phyloP scores from a whole-genome alignment of 2,113 vertebrate genomes.

The Aphyosemion australe region DNA sequence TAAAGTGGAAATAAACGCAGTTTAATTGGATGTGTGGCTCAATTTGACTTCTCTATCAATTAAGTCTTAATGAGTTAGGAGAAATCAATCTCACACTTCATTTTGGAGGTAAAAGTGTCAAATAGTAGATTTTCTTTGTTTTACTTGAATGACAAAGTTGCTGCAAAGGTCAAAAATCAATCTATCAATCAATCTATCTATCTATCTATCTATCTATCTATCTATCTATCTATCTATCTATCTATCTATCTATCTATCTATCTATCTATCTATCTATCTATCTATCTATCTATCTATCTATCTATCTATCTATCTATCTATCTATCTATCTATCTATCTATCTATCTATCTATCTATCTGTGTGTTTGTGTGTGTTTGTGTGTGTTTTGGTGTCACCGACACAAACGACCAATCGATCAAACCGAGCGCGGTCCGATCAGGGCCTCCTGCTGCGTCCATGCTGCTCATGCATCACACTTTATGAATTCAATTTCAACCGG shows the following conservation, averaged over 20 bases:
- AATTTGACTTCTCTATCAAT: too few species aligned
- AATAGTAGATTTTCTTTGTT: too few species aligned
- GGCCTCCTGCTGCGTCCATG: constrained; percentile 90
- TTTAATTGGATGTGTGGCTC: neutral
- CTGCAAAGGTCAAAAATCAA: too few species aligned
- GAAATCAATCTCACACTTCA: neutral
- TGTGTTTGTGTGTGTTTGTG: too few species aligned
- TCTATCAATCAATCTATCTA: constrained; percentile 25
- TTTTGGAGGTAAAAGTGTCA: too few species aligned
- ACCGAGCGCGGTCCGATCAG: constrained; percentile 73
- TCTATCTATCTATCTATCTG: neutral
- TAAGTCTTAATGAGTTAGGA: too few species aligned
- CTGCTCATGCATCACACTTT: constrained; percentile 99
- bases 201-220: constrained; percentile 26
- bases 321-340: constrained; percentile 1
- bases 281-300: neutral
- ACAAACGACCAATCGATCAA: constrained; percentile 92
- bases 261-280: constrained; percentile 1
- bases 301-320: constrained; percentile 1
- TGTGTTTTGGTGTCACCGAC: constrained; percentile 76
- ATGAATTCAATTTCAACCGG: constrained; percentile 99
- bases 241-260: constrained; percentile 27
- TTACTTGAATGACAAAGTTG: too few species aligned
- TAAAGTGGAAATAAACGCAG: neutral
- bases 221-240: constrained; percentile 29